Conservation (phyloP, 35 echinoderm and acorn worm genomes). For the Heliocidaris erythrogramma region DNA sequence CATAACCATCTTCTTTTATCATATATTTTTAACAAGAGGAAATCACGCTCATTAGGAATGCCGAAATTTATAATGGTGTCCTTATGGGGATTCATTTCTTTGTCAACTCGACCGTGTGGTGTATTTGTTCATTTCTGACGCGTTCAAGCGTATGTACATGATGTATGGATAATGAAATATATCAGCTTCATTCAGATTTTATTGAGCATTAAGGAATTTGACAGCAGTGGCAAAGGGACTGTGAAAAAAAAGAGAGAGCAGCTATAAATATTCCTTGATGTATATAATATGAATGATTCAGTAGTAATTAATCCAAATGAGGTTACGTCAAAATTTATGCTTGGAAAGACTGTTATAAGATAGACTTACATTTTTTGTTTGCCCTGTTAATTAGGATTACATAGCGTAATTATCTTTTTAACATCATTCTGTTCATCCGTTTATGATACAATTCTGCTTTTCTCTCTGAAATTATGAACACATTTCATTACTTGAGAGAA, state of each 20-base stretch:
- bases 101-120: not conserved
- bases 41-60: conserved; percentile 9
- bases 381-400: too few species aligned
- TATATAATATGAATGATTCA: too few species aligned
- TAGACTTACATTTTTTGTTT: too few species aligned
- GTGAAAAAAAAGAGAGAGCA: too few species aligned
- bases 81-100: not conserved
- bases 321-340: not conserved
- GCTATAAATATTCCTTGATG: too few species aligned
- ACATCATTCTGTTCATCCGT: too few species aligned
- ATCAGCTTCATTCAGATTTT: not conserved
- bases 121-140: not conserved
- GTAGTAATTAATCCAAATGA: not conserved
- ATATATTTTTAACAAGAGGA: conserved; percentile 1
- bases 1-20: not conserved
- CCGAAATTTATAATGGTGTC: not conserved
- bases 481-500: too few species aligned
- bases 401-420: too few species aligned
- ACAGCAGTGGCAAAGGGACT: not conserved
- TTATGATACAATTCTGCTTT: too few species aligned
- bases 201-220: not conserved
- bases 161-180: not conserved
- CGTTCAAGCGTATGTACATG: not conserved
- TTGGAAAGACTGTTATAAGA: too few species aligned
- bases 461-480: too few species aligned